Evolutionary conservation across 1,140 invertebrate genomes (phyloP).

Genomic region (Sipha flava): DNA sequence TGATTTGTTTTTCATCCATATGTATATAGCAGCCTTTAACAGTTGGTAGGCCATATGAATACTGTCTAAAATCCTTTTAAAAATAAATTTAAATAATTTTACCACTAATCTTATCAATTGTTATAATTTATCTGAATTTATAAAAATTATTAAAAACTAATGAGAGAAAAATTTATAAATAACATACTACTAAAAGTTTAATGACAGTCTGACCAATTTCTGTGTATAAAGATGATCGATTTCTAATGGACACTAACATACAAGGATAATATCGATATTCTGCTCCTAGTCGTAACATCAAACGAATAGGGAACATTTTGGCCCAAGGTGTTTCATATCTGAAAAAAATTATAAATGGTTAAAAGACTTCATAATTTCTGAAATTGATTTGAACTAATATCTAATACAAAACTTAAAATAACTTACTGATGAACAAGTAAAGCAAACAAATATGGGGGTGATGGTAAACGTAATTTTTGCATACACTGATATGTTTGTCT

Average conservation of each 20-base stretch:
- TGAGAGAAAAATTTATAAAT: too few relatives aligned
- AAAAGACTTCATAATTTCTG: not conserved
- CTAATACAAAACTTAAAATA: constrained; percentile 15
- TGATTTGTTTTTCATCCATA: constrained; percentile 74
- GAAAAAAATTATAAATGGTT: constrained; percentile 15
- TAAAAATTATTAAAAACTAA: too few relatives aligned
- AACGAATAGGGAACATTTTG: constrained; percentile 68
- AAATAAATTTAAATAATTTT: not conserved
- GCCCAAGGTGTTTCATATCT: constrained; percentile 82
- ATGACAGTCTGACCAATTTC: constrained; percentile 88
- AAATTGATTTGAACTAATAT: not conserved
- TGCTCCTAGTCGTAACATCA: constrained; percentile 71
- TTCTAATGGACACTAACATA: constrained; percentile 69
- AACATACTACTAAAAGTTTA: constrained; percentile 66
- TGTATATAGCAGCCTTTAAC: constrained; percentile 72
- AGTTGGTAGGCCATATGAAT: constrained; percentile 69
- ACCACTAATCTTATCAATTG: too few relatives aligned
- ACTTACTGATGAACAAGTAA: constrained; percentile 68
- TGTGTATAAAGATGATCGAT: constrained; percentile 71
- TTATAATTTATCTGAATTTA: too few relatives aligned
- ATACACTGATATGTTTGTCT: constrained; percentile 75
- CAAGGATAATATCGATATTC: constrained; percentile 84
- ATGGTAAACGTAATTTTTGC: constrained; percentile 64
- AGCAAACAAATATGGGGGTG: constrained; percentile 68
- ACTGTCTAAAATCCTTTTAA: constrained; percentile 71